These are phyloP conservation scores for Pachliopta kotzebuea DNA, from an alignment of 2,888 invertebrate genomes.

Conservation along the genomic window DNA sequence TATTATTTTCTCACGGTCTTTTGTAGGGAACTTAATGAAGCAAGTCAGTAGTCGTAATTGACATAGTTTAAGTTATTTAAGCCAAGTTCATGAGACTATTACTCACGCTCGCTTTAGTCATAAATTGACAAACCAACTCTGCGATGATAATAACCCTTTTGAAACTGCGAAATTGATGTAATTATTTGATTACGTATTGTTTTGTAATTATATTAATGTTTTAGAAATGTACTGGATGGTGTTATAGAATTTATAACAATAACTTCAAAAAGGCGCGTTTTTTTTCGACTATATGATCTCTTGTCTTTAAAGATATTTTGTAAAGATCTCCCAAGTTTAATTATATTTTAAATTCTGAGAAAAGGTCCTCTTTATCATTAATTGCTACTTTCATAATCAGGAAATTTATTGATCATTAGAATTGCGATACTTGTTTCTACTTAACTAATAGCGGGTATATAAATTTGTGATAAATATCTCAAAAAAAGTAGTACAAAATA, in stretches of 20 bases:
- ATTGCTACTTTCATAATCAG: no score
- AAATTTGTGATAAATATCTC: no score
- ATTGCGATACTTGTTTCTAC: no score
- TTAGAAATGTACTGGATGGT: background rate
- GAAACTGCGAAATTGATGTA: constrained; percentile 10
- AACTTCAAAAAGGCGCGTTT: background rate
- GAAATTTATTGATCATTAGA: no score
- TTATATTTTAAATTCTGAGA: no score
- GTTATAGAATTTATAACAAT: background rate
- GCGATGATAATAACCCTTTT: constrained; percentile 2
- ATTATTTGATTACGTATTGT: constrained; percentile 12
- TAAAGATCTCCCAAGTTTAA: no score
- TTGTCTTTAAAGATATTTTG: no score
- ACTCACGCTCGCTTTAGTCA: constrained; percentile 24
- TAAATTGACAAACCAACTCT: constrained; percentile 25
- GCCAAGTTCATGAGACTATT: constrained; percentile 31
- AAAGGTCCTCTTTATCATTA: no score
- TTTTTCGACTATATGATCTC: no score
- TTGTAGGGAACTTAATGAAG: constrained; percentile 29
- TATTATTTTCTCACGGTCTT: constrained; percentile 29
- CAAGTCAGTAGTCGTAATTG: constrained; percentile 30
- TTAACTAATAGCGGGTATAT: no score
- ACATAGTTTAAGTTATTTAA: constrained; percentile 30
- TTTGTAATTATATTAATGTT: background rate
- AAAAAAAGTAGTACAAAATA: no score